These are phyloP conservation scores for Channallabes apus DNA, from an alignment of 2,797 vertebrate genomes.

Conservation along the genomic window DNA sequence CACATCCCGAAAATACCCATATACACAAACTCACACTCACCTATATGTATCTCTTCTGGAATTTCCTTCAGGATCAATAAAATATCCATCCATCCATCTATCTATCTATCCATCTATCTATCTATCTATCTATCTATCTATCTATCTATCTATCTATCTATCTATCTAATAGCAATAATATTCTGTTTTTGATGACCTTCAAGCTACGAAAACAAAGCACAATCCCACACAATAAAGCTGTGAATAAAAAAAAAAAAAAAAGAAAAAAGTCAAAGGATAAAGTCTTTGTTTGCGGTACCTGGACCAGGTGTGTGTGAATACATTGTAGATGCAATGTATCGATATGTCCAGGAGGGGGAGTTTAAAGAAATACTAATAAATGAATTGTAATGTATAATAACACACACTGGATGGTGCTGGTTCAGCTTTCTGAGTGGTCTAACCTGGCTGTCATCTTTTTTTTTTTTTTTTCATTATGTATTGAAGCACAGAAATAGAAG, in stretches of 20 bases:
- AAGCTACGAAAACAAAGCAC: neutral
- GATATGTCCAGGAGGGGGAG: conserved; percentile 70
- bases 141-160: too few relatives aligned
- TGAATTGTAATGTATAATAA: conserved; percentile 53
- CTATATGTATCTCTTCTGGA: conserved; percentile 14
- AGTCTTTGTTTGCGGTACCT: conserved; percentile 22
- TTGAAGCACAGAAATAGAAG: neutral
- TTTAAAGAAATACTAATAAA: conserved; percentile 35
- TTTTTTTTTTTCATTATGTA: neutral
- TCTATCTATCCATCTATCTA: too few relatives aligned
- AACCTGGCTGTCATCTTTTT: neutral
- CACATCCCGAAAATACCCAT: conserved; percentile 37
- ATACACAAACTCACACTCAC: conserved; percentile 20
- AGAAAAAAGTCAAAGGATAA: neutral
- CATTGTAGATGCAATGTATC: conserved; percentile 48
- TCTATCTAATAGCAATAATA: neutral
- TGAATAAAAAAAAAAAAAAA: neutral
- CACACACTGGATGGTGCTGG: conserved; percentile 74
- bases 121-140: too few relatives aligned
- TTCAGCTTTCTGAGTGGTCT: conserved; percentile 19
- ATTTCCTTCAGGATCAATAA: too few relatives aligned
- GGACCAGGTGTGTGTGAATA: conserved; percentile 20
- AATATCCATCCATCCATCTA: too few relatives aligned
- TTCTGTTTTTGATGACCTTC: neutral
- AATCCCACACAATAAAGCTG: neutral